Conservation (phyloP, 37 sponge, comb jelly and placozoan genomes). For the Cladorhizidae sp. region DNA sequence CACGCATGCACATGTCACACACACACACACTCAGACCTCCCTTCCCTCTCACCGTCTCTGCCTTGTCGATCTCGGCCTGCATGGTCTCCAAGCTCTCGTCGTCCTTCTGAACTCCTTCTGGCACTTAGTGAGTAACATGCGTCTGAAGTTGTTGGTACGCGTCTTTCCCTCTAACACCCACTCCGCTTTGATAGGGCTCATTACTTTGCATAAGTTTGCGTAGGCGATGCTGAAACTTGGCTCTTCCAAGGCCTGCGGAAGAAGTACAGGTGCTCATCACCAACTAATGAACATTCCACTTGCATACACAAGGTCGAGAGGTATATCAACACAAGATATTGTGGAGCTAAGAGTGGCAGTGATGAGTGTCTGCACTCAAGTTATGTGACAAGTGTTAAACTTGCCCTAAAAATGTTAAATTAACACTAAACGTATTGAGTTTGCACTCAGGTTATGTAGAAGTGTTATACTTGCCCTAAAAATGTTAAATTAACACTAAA, state of each 20-base stretch:
- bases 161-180: constrained; percentile 15
- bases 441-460: too few species aligned
- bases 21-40: neutral
- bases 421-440: too few species aligned
- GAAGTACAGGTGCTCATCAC: too few species aligned
- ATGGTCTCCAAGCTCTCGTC: constrained; percentile 48
- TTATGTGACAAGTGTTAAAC: too few species aligned
- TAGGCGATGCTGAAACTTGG: constrained; percentile 82
- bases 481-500: too few species aligned
- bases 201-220: constrained; percentile 70
- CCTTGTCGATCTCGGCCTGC: constrained; percentile 41
- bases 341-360: too few species aligned
- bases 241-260: constrained; percentile 74
- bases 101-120: constrained; percentile 84
- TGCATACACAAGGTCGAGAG: too few species aligned
- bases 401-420: too few species aligned
- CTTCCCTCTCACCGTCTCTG: constrained; percentile 45
- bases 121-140: constrained; percentile 77
- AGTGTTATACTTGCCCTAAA: too few species aligned
- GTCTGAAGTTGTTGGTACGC: constrained; percentile 54
- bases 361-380: too few species aligned
- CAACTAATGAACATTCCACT: too few species aligned
- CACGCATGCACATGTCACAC: neutral
- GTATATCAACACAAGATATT: too few species aligned
- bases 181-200: constrained; percentile 55